Base-by-base conservation (phyloP, 2,113 vertebrate genomes). In the Mastomys coucha region DNA sequence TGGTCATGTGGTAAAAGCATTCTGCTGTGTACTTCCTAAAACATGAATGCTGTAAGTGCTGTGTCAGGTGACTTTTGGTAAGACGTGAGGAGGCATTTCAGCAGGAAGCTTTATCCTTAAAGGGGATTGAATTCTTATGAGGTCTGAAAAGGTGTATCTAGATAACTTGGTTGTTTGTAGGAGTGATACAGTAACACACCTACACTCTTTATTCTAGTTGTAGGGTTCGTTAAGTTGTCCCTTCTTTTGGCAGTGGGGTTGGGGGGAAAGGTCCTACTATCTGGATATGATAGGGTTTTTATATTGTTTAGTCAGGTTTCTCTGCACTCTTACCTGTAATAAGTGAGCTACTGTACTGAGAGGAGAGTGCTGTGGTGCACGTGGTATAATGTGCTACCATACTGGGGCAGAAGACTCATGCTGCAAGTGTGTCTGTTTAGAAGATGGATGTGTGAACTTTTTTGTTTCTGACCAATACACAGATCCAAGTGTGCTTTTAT, bases 131-230 rank as follows among this genome's bases (percentile, higher is more conserved):
- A 39, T 13, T 86, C 82, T 88, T 82, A 31, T 72, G 76, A 70
- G 42, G 65, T 42, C 65, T 69, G 31, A 63, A 65, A 85, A 72
- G 24, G 26, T 76, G 1, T 56, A 24, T 36, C 60, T 69, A 56
- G 49, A 24, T 72, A 91, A 73, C 53, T 96, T 76, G 45, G 76
- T 72, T 75, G 14, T 42, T 90, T 65, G n/a, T 89, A 96, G 94
- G 89, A 70, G 33, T 63, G 42, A 19, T 56, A 33, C 14, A 73
- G n/a, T 92, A 65, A 53, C 65, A 60, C 11, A 75, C 39, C 22
- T 12, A 31, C 39, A 51, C 45, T 78, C 63, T 84, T 90, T 69
- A 72, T 90, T 95, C 56, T 49, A 73, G 49, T 9, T 33, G 75
- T 73, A 80, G 12, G 9, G 20, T 51, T 11, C 7, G 63, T 93